Conservation (phyloP, 1,140 invertebrate species). For the Temnothorax nylanderi region DNA sequence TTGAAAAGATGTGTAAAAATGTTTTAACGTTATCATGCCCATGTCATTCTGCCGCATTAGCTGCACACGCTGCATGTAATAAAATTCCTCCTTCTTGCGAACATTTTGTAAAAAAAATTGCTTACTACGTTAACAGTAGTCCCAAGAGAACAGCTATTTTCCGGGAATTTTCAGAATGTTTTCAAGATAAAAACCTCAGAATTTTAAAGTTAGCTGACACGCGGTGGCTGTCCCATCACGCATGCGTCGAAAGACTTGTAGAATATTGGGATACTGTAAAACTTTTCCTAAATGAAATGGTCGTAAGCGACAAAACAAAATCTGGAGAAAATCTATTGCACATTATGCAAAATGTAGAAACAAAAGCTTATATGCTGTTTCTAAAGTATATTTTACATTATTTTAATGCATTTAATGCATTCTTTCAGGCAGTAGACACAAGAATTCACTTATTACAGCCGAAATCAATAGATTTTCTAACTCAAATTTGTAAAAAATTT, state of each 20-base stretch:
- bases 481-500: not conserved
- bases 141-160: not conserved
- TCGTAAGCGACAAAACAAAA: not conserved
- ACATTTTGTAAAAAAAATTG: not conserved
- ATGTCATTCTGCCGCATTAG: too few relatives aligned
- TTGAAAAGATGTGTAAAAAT: too few relatives aligned
- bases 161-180: not conserved
- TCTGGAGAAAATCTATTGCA: not conserved
- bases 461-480: not conserved
- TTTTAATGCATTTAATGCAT: not conserved
- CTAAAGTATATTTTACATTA: not conserved
- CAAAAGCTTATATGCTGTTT: conserved; percentile 15
- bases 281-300: not conserved
- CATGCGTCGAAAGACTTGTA: not conserved
- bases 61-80: too few relatives aligned
- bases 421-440: not conserved
- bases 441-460: not conserved
- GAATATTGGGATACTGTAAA: not conserved
- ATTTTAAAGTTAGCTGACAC: not conserved
- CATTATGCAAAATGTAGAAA: not conserved
- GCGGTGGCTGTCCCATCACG: not conserved
- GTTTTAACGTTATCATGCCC: too few relatives aligned
- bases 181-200: not conserved
- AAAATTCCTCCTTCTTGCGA: not conserved
- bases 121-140: not conserved